A percentile compares a stretch with the other conserved stretches of the same genome.
phyloP scores from a whole-genome alignment of 2,888 invertebrate species.

The Dysmachus trigonus region DNA sequence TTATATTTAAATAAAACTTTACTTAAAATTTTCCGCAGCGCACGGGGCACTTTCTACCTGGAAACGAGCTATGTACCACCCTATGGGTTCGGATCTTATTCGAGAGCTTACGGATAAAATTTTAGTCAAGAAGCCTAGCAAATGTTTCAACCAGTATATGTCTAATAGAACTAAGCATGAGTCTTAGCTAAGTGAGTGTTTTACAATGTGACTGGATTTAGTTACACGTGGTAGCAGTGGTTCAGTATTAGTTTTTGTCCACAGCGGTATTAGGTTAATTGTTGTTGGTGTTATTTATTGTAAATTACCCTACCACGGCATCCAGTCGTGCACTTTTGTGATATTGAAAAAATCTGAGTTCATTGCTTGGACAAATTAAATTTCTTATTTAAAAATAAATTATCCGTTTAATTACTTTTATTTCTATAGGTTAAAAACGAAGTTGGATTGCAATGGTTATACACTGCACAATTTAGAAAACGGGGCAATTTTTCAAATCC shows the following conservation, averaged over 20 bases:
- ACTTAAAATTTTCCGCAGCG: conserved; percentile 51
- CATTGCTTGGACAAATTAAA: background rate
- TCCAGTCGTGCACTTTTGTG: background rate
- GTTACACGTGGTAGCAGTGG: background rate
- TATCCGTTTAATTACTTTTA: background rate
- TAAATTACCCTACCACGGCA: background rate
- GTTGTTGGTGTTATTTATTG: background rate
- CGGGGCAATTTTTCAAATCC: too few species aligned
- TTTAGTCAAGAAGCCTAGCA: background rate
- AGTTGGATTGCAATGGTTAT: too few species aligned
- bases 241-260: background rate
- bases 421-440: too few species aligned
- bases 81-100: conserved; percentile 53
- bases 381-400: background rate
- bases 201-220: background rate
- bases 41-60: conserved; percentile 57
- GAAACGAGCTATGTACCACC: conserved; percentile 60
- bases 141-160: background rate
- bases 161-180: background rate
- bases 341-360: background rate
- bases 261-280: background rate
- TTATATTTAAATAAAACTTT: background rate
- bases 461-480: too few species aligned
- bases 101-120: conserved; percentile 27
- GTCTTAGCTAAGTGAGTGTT: background rate